These are phyloP conservation scores for Phrynosoma blainvillii DNA, from an alignment of 2,113 vertebrate species.

Conservation along the genomic window DNA sequence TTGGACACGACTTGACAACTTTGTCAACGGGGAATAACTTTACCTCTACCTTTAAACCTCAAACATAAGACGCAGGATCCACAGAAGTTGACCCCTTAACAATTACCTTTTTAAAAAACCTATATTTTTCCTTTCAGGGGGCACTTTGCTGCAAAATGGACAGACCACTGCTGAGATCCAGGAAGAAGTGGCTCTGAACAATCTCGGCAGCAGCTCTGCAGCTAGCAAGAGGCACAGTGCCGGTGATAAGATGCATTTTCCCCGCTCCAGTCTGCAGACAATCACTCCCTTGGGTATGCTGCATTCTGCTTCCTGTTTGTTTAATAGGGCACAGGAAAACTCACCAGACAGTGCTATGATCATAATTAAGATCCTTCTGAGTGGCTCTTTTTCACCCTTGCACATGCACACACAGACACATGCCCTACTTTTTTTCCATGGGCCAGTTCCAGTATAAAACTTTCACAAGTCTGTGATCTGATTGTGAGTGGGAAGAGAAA, in stretches of 20 bases:
- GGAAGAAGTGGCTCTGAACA: conserved; percentile 92
- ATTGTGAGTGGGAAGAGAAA: too few relatives aligned
- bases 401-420: too few relatives aligned
- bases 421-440: not conserved
- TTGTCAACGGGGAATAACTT: too few relatives aligned
- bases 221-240: conserved; percentile 89
- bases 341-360: not conserved
- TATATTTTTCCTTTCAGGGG: conserved; percentile 73
- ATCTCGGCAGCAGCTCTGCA: conserved; percentile 79
- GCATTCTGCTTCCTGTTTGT: not conserved
- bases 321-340: not conserved
- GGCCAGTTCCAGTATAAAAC: not conserved
- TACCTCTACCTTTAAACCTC: not conserved
- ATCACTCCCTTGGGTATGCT: conserved; percentile 93
- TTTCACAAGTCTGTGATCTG: too few relatives aligned
- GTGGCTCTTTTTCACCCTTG: too few relatives aligned
- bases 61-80: not conserved
- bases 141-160: conserved; percentile 88
- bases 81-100: not conserved
- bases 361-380: not conserved
- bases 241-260: conserved; percentile 90
- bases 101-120: not conserved
- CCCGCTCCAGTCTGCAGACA: conserved; percentile 86
- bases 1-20: too few relatives aligned
- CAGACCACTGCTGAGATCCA: conserved; percentile 92